Evolutionary conservation across 30 jellyfish, hydroid and myxozoan species (phyloP).

Genomic region (Clytia hemisphaerica): DNA sequence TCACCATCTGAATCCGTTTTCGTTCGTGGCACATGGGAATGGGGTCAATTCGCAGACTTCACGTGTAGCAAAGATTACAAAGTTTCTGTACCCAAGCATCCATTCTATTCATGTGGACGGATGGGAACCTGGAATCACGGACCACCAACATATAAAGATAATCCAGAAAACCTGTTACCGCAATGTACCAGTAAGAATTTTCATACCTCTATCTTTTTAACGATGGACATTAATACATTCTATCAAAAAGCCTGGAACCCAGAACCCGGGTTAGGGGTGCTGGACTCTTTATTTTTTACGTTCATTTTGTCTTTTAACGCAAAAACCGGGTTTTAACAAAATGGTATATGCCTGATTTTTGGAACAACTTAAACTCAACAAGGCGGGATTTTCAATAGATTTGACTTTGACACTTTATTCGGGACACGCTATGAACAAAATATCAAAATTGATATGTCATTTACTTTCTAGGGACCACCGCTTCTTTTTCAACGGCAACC

Average conservation of each 20-base stretch:
- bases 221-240: too few relatives aligned
- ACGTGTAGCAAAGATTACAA: constrained; percentile 38
- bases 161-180: constrained; percentile 63
- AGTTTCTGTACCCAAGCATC: constrained; percentile 56
- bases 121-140: constrained; percentile 95
- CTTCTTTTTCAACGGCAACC: constrained; percentile 25
- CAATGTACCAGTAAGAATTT: constrained; percentile 61
- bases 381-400: not conserved
- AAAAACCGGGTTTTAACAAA: too few relatives aligned
- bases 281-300: not conserved
- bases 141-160: constrained; percentile 82
- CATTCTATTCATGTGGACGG: constrained; percentile 75
- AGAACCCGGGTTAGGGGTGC: too few relatives aligned
- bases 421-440: not conserved
- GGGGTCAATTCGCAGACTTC: constrained; percentile 75
- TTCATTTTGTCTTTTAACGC: not conserved
- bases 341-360: not conserved
- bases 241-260: too few relatives aligned
- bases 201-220: too few relatives aligned
- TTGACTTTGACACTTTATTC: not conserved
- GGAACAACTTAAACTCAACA: not conserved
- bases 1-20: constrained; percentile 57
- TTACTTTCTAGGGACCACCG: constrained; percentile 22
- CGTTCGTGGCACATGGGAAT: constrained; percentile 81
- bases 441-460: not conserved